These are phyloP conservation scores for Phrynosoma blainvillii DNA, from an alignment of 2,113 vertebrate genomes.

Conservation along the genomic window DNA sequence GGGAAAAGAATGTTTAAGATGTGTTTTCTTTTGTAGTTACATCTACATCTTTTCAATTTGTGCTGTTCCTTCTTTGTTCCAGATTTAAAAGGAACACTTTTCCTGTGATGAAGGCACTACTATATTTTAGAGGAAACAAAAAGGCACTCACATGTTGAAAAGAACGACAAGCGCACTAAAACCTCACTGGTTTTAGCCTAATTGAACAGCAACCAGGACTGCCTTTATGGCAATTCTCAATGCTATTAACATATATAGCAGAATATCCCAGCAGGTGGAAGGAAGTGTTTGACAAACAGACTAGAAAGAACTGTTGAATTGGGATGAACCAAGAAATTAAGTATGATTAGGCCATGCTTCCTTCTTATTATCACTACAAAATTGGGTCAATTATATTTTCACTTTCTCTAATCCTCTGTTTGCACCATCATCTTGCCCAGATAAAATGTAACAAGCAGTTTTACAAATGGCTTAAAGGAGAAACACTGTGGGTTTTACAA, in stretches of 20 bases:
- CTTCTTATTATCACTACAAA: constrained; percentile 39
- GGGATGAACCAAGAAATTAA: constrained; percentile 4
- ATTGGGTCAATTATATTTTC: constrained; percentile 29
- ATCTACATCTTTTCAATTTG: constrained; percentile 27
- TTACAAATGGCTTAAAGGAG: not conserved
- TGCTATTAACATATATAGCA: constrained; percentile 36
- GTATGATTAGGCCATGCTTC: constrained; percentile 37
- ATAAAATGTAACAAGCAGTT: constrained; percentile 30
- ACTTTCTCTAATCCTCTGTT: constrained; percentile 22
- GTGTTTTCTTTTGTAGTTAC: not conserved
- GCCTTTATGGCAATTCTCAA: not conserved
- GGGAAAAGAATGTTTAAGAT: constrained; percentile 22
- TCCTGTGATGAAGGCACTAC: constrained; percentile 22
- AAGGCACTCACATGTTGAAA: constrained; percentile 25
- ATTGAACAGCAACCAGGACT: constrained; percentile 42
- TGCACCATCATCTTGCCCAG: not conserved
- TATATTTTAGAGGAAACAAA: constrained; percentile 37
- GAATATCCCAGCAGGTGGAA: constrained; percentile 39
- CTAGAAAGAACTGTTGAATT: constrained; percentile 30
- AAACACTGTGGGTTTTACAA: not conserved
- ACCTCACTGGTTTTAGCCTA: constrained; percentile 37
- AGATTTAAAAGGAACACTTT: constrained; percentile 14
- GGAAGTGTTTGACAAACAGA: constrained; percentile 13
- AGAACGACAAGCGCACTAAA: constrained; percentile 29
- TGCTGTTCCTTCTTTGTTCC: constrained; percentile 30